Percentiles rank a stretch among this genome's conserved stretches.
Evolutionary conservation across 2,888 invertebrate species (phyloP).

Genomic region (Scaptomyza polygonia): DNA sequence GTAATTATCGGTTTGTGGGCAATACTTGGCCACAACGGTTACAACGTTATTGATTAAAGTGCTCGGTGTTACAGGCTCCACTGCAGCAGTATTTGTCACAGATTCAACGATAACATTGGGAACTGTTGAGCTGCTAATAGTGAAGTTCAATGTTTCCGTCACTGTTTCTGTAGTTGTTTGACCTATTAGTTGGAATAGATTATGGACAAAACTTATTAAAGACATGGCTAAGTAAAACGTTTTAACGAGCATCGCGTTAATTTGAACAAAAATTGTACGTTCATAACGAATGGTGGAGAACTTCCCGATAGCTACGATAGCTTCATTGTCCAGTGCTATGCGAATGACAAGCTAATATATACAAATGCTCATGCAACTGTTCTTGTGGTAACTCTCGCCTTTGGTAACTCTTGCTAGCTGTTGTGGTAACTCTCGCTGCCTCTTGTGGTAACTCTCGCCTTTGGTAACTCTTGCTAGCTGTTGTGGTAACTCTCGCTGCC

Average conservation of each 20-base stretch:
- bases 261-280: conserved; percentile 82
- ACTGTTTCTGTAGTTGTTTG: not conserved
- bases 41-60: conserved; percentile 1
- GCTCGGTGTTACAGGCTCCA: not conserved
- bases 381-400: too few species aligned
- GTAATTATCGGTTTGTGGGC: conserved; percentile 70
- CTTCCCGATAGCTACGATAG: conserved; percentile 84
- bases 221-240: conserved; percentile 76
- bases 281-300: conserved; percentile 83
- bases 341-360: conserved; percentile 77
- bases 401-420: too few species aligned
- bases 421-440: too few species aligned
- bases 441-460: too few species aligned
- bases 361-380: conserved; percentile 86
- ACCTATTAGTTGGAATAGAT: too few species aligned
- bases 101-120: not conserved
- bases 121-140: not conserved
- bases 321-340: conserved; percentile 85
- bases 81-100: not conserved
- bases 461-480: too few species aligned
- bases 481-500: too few species aligned
- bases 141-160: not conserved
- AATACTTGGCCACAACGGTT: conserved; percentile 46
- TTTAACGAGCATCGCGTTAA: conserved; percentile 70
- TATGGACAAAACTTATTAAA: too few species aligned